Base-by-base conservation (phyloP, 2,888 invertebrate species). In the Agrotis clavis region DNA sequence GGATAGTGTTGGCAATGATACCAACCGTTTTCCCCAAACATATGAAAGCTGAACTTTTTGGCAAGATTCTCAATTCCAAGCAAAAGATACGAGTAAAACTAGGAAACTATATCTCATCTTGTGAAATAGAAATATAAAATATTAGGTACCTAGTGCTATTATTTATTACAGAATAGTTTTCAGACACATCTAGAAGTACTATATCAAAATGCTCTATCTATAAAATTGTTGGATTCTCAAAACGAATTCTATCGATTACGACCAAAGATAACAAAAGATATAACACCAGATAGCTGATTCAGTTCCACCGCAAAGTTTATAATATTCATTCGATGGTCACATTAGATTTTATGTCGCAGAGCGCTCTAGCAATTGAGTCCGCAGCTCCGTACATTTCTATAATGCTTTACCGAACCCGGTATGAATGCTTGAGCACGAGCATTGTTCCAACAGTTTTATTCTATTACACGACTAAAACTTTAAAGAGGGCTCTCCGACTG, bases 401-500 rank as follows among this genome's bases (percentile, higher is more conserved):
- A 82, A 87, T 82, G 86, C 83, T 86, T 87, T 88, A 85, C 88
- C 85, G 89, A 91, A 90, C 87, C 74, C 85, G 85, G 86, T 91
- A 93, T 93, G 94, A 94, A 95, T 94, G 91, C 92, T 86, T 83
- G 88, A 91, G 88, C 88, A 85, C 87, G 84, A 90, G 90, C 91
- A 92, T 93, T 94, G 94, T 95, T 93, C 93, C 91, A 94, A 90
- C 93, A 92, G 92, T 95, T 96, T 95, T 95, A 96, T 95, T 96
- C 96, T 94, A 95, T 95, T 94, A 95, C 92, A 91, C 90, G 89
- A 89, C 92, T 93, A 90, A 93, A 95, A 95, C 91, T 95, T 95
- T 94, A 93, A 95, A 95, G 94, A 94, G 94, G 93, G 89, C 89
- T 91, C 91, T 83, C 89, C 92, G 90, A 90, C 91, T 91, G 92